phyloP scores from a whole-genome alignment of 2,888 invertebrate genomes.

The Hypomecis atomaria region DNA sequence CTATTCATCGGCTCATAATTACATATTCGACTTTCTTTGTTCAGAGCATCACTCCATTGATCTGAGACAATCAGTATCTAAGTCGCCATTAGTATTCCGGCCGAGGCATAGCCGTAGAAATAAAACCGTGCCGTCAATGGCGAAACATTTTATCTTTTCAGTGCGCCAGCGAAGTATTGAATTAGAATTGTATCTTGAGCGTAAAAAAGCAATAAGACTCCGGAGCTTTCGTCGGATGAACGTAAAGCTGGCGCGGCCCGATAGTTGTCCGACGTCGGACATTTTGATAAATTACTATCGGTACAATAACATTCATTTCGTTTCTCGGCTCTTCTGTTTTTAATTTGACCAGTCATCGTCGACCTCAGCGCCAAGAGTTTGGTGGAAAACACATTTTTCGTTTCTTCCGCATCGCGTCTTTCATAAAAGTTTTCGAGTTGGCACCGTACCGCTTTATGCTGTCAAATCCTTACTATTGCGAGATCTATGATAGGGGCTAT shows the following conservation, averaged over 20 bases:
- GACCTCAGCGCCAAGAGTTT: conserved; percentile 53
- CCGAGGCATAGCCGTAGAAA: conserved; percentile 48
- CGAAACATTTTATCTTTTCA: conserved; percentile 60
- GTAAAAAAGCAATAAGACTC: conserved; percentile 65
- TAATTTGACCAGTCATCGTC: conserved; percentile 71
- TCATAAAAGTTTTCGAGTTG: conserved; percentile 50
- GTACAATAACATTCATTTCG: conserved; percentile 73
- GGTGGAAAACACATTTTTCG: conserved; percentile 63
- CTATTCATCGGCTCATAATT: conserved; percentile 51
- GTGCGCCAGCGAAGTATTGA: conserved; percentile 52
- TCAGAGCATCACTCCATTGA: conserved; percentile 50
- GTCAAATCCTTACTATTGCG: conserved; percentile 4
- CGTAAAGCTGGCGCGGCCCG: conserved; percentile 50
- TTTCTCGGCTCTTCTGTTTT: conserved; percentile 63
- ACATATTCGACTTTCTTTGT: conserved; percentile 40
- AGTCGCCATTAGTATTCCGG: conserved; percentile 61
- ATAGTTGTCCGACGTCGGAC: conserved; percentile 59
- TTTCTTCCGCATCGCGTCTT: conserved; percentile 57
- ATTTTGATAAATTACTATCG: conserved; percentile 79
- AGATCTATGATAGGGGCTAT: conserved; percentile 3
- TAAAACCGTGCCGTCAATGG: conserved; percentile 59
- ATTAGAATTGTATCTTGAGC: conserved; percentile 64
- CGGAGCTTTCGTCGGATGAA: conserved; percentile 61
- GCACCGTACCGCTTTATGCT: conserved; percentile 11
- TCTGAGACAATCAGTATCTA: conserved; percentile 51